Evolutionary conservation across 2,797 vertebrate genomes (phyloP).

Genomic region (Aeoliscus strigatus): DNA sequence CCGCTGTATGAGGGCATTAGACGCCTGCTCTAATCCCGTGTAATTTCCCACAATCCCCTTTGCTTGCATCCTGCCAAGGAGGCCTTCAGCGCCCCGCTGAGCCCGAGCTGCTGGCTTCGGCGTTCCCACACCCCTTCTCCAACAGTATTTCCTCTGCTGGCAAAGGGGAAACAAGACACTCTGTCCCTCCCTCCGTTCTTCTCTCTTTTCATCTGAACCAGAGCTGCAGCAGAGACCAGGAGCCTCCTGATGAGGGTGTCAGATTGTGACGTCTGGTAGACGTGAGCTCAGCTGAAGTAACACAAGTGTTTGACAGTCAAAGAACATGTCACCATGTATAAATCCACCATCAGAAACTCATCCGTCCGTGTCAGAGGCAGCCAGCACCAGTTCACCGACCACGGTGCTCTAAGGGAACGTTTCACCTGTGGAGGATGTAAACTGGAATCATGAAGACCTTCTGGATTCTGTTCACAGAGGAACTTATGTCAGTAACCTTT

Average conservation of each 20-base stretch:
- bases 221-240: slow-evolving; percentile 25
- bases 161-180: slow-evolving; percentile 54
- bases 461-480: no score
- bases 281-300: no score
- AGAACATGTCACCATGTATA: no score
- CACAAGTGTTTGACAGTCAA: no score
- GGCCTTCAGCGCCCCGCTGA: slow-evolving; percentile 65
- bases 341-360: no score
- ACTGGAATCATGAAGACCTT: no score
- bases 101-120: slow-evolving; percentile 56
- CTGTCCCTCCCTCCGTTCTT: slow-evolving; percentile 51
- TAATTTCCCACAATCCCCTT: slow-evolving; percentile 80
- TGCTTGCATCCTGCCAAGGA: slow-evolving; percentile 75
- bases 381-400: no score
- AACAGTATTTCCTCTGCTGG: slow-evolving; percentile 55
- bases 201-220: slow-evolving; percentile 41
- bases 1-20: slow-evolving; percentile 73
- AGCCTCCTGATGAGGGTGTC: slow-evolving; percentile 36
- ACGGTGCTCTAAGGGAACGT: no score
- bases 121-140: slow-evolving; percentile 68
- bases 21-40: slow-evolving; percentile 73
- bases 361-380: no score
- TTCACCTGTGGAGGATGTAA: no score
- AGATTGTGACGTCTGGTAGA: slow-evolving; percentile 35
- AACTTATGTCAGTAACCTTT: no score